Evolutionary conservation across 2,797 vertebrate genomes (phyloP).

Genomic region (Melopsittacus undulatus): DNA sequence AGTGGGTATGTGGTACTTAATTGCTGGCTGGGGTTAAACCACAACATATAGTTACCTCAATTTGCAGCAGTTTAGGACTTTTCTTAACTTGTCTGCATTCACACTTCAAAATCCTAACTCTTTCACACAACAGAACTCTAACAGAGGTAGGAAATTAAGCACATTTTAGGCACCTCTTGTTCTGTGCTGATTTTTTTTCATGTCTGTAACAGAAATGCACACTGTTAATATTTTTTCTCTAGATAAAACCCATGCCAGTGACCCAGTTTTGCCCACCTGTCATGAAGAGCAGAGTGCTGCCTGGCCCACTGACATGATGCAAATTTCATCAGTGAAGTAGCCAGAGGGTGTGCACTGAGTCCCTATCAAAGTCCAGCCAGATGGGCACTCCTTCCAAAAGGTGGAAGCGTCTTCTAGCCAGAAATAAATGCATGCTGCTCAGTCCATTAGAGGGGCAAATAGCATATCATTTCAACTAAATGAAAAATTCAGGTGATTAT

Average conservation of each 20-base stretch:
- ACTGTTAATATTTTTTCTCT: neutral
- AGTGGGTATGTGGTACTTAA: neutral
- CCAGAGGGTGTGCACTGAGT: neutral
- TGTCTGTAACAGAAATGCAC: neutral
- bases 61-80: neutral
- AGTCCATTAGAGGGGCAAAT: neutral
- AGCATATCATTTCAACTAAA: neutral
- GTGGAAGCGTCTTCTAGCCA: neutral
- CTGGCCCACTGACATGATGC: accelerated
- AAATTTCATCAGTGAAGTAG: neutral
- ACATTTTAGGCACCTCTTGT: neutral
- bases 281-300: neutral
- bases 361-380: neutral
- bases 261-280: neutral
- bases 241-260: neutral
- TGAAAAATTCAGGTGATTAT: neutral
- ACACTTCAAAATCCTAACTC: neutral
- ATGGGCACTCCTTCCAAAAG: neutral
- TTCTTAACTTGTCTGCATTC: neutral
- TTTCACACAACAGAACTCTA: neutral
- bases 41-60: neutral
- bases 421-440: neutral
- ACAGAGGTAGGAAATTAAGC: neutral
- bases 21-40: neutral
- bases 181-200: neutral